A percentile compares a stretch with the other conserved stretches of the same genome.
These are phyloP conservation scores for Belonocnema kinseyi DNA, from an alignment of 1,140 invertebrate genomes.

Conservation along the genomic window DNA sequence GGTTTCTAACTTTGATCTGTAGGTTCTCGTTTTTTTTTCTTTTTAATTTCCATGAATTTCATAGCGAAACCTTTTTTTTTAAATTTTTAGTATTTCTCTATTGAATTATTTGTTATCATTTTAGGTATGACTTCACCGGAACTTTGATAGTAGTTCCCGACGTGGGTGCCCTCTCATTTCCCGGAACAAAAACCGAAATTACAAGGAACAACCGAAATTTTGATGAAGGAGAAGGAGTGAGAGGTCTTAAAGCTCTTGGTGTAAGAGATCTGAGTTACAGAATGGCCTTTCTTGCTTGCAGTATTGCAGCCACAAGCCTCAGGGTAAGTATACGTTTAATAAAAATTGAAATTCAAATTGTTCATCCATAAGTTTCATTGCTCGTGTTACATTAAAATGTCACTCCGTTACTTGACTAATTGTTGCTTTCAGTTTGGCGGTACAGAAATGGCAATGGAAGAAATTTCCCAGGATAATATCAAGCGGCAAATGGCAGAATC, in stretches of 20 bases:
- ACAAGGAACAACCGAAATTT: constrained; percentile 83
- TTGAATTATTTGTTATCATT: constrained; percentile 2
- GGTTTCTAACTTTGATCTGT: too few relatives aligned
- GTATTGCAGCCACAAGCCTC: constrained; percentile 89
- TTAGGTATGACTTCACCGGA: constrained; percentile 95
- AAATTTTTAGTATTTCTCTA: background rate
- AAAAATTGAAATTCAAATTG: background rate
- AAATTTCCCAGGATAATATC: constrained; percentile 92
- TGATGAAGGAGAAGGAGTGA: constrained; percentile 91
- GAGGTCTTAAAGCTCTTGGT: constrained; percentile 94
- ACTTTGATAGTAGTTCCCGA: constrained; percentile 99
- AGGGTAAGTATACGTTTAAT: constrained; percentile 75
- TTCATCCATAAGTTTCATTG: too few relatives aligned
- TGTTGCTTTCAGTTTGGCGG: constrained; percentile 82
- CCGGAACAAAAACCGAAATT: constrained; percentile 91
- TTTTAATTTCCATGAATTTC: background rate
- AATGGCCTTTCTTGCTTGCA: constrained; percentile 96
- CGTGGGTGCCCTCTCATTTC: constrained; percentile 89
- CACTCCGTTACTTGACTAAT: background rate
- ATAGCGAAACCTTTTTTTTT: constrained; percentile 2
- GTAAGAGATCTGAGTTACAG: constrained; percentile 97
- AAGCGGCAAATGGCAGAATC: constrained; percentile 95
- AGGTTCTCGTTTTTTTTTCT: too few relatives aligned
- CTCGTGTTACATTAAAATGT: too few relatives aligned
- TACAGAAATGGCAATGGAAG: constrained; percentile 85